Base-by-base conservation (phyloP, 1,140 invertebrate species). In the Drosophila bocki region DNA sequence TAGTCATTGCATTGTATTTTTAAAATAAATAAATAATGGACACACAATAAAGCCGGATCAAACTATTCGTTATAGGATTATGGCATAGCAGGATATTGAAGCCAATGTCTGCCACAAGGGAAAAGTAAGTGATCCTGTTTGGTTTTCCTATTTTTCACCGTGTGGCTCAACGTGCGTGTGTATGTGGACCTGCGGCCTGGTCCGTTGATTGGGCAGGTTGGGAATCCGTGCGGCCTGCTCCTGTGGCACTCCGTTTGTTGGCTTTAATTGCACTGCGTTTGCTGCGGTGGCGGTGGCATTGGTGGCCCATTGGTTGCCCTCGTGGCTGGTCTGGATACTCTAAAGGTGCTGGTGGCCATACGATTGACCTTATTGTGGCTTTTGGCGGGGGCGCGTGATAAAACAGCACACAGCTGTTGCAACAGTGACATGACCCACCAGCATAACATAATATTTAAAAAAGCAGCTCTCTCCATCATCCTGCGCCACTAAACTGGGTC, bases 321-420 rank as follows among this genome's bases (percentile, higher is more conserved):
- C 37, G 15, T 69, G 60, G 44, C 50, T 19, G 32, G 6, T 13
- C 32, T 35, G 32, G 47, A 33, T 41, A 29, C 47, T 54, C 19
- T n/a, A 13, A 39, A 42, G 53, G 47, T 39, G 63, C 41, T 26
- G 41, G 9, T 62, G 42, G 58, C 54, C 64, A 45, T 61, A 56
- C 77, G 77, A 84, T 87, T 87, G 85, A 76, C 85, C 84, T 60
- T 81, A 88, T 90, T 90, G 85, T 69, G 83, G 83, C 65, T 65
- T 70, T 48, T 50, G 50, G 48, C 32, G 63, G 77, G 58, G 39
- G 3, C 53, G 51, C 33, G 44, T 67, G 74, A 83, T 84, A 78
- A 74, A 58, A 50, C 78, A 45, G 54, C 75, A 33, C 56, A 37
- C 68, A 72, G 67, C 67, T 60, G 53, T 19, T 45, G n/a, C 57